Evolutionary conservation across 2,888 invertebrate species (phyloP).

Genomic region (Xestia ashworthii): DNA sequence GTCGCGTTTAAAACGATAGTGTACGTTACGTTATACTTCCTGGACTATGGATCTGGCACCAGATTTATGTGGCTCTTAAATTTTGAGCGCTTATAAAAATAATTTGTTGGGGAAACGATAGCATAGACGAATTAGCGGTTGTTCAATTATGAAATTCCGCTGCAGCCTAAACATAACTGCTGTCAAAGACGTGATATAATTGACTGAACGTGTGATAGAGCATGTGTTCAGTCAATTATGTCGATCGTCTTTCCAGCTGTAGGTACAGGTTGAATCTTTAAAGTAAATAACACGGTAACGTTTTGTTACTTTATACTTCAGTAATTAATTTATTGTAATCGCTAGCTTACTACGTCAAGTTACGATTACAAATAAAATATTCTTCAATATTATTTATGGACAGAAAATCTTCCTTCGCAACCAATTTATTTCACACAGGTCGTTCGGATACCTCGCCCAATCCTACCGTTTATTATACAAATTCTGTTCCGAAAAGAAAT

Average conservation of each 20-base stretch:
- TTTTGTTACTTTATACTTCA: neutral
- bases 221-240: neutral
- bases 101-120: slow-evolving; percentile 6
- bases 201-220: neutral
- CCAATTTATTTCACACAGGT: slow-evolving; percentile 45
- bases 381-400: slow-evolving; percentile 34
- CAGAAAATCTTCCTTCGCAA: slow-evolving; percentile 27
- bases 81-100: slow-evolving; percentile 42
- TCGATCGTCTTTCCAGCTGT: neutral
- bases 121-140: slow-evolving; percentile 15
- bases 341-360: slow-evolving; percentile 22
- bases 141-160: neutral
- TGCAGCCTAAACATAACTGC: no score
- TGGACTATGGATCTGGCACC: slow-evolving; percentile 40
- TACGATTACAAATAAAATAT: slow-evolving; percentile 22
- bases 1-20: slow-evolving; percentile 64
- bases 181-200: neutral
- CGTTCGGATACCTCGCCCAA: slow-evolving; percentile 32
- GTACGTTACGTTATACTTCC: slow-evolving; percentile 38
- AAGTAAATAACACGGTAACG: neutral
- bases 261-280: neutral
- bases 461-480: slow-evolving; percentile 45
- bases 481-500: slow-evolving; percentile 54
- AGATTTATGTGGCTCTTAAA: slow-evolving; percentile 54
- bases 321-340: slow-evolving; percentile 3